Evolutionary conservation across 1,140 invertebrate species (phyloP), one percentile per base, ranked within the genome.

Genomic region (Drosophila subpulchrella): DNA sequence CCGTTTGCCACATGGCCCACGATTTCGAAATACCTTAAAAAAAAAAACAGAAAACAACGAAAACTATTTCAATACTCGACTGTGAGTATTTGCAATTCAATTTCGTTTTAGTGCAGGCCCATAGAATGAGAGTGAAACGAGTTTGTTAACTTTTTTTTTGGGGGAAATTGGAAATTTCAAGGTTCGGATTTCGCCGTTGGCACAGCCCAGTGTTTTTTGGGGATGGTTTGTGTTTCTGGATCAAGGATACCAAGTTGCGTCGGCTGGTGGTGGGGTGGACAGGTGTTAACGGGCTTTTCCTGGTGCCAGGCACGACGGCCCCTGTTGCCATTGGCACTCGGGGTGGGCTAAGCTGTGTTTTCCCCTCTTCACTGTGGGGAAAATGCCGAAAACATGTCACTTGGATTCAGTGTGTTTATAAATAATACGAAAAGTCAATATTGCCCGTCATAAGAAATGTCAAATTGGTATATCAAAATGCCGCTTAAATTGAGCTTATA

Each of bases 41-140:
- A 39, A 39, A 1, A 47, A 11, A 32, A 36, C 24, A 11, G 36
- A 38, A 48, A 27, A 30, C 30, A 66, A 47, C 41, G 51, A 71
- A 70, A 71, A 71, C 67, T 71, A 71, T 71, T 68, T 68, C 65
- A 66, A 54, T 68, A 62, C 42, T 38, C 62, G 32, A 38, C 41
- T 41, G 54, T 17, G 27, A 42, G 62, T 61, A 62, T 62, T 51
- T 68, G 48, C 66, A 70, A 67, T 54, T 70, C 59, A 38, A 70
- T 70, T 71, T 68, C 36, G 50, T 56, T 56, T 56, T 48, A 47
- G 67, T 41, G 39, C 65, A 44, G 12, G 11, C 41, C 34, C 17
- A 24, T 36, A 70, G 51, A 71, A 57, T 51, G 34, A 70, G 53
- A 70, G 67, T 56, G 51, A 70, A 71, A 27, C 65, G 42, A 71